Conservation (phyloP, 1,140 invertebrate genomes). For the Hetaerina americana region DNA sequence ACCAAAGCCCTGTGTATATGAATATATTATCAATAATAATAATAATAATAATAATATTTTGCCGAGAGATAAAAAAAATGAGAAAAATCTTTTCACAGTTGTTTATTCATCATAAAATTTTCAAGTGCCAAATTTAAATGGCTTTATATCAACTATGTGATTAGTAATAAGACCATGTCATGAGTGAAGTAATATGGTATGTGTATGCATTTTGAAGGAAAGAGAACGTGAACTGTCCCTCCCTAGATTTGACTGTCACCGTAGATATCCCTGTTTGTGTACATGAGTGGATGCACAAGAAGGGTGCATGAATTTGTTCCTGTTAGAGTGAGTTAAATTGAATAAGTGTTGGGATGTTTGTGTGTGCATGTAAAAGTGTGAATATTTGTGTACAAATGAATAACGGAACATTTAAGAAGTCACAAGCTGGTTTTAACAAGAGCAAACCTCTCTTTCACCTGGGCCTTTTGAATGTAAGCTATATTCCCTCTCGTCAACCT, state of each 20-base stretch:
- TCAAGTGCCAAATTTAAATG: not conserved
- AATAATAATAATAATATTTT: not conserved
- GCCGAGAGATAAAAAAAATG: not conserved
- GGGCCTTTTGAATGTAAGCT: not conserved
- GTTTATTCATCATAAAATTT: not conserved
- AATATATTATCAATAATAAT: no score
- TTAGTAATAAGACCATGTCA: not conserved
- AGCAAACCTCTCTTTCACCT: not conserved
- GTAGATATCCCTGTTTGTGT: not conserved
- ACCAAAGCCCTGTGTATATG: not conserved
- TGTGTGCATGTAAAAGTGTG: not conserved
- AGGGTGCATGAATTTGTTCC: not conserved
- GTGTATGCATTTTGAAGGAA: not conserved
- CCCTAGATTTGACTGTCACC: not conserved
- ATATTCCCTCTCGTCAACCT: not conserved
- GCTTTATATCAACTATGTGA: not conserved
- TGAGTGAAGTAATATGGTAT: not conserved
- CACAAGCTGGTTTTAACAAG: not conserved
- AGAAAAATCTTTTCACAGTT: not conserved
- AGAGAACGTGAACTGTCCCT: not conserved
- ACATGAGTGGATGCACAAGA: not conserved
- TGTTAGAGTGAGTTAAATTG: not conserved
- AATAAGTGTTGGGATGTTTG: not conserved
- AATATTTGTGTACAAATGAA: not conserved
- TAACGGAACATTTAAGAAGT: not conserved